phyloP scores from a whole-genome alignment of 2,113 vertebrate genomes.

The Heterochromis multidens region DNA sequence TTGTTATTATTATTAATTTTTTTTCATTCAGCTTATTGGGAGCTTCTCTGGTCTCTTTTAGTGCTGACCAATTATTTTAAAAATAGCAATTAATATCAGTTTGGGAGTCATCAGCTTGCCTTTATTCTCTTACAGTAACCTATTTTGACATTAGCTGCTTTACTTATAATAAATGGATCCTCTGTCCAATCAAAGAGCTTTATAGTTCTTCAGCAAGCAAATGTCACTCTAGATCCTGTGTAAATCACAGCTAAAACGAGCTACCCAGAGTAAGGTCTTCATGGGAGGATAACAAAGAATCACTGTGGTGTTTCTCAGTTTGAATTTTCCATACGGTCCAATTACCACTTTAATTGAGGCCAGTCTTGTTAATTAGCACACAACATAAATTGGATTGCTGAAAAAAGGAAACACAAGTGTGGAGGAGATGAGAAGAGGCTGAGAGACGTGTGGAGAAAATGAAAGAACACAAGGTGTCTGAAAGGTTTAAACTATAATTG shows the following conservation, averaged over 20 bases:
- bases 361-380: constrained; percentile 52
- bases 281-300: not conserved
- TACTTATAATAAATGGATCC: not conserved
- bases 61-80: not conserved
- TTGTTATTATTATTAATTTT: too few relatives aligned
- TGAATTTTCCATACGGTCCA: constrained; percentile 19
- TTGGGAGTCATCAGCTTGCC: not conserved
- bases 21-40: not conserved
- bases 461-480: constrained; percentile 22
- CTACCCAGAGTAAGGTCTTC: not conserved
- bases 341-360: constrained; percentile 60
- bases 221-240: not conserved
- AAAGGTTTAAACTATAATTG: constrained; percentile 21
- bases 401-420: constrained; percentile 13
- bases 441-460: constrained; percentile 15
- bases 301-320: constrained; percentile 5
- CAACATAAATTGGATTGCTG: constrained; percentile 34
- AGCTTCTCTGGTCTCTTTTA: not conserved
- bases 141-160: not conserved
- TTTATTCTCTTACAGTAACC: not conserved
- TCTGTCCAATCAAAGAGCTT: not conserved
- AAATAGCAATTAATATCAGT: not conserved
- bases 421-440: not conserved
- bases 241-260: not conserved
- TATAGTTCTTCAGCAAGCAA: not conserved